Evolutionary conservation across 2,113 vertebrate species (phyloP).

Genomic region (Ibidorhyncha struthersii): DNA sequence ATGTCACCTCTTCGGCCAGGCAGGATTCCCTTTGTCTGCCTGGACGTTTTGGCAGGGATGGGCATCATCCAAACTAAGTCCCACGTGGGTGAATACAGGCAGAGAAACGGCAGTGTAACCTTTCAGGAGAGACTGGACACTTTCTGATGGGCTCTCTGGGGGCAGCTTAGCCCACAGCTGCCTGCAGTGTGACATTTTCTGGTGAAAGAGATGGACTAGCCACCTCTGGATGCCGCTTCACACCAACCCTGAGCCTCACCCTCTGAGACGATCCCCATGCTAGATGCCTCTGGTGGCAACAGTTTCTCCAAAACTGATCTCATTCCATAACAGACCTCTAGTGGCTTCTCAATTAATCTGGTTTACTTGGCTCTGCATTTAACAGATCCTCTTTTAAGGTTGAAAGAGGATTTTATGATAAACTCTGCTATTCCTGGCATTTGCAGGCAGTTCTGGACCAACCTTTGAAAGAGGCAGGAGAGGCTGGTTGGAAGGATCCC

Average conservation of each 20-base stretch:
- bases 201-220: background rate
- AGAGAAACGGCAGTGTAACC: background rate
- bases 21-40: background rate
- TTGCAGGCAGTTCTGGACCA: background rate
- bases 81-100: background rate
- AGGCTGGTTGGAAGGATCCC: background rate
- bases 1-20: background rate
- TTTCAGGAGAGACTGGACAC: background rate
- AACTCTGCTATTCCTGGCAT: background rate
- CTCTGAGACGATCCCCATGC: background rate
- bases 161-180: background rate
- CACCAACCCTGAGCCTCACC: background rate
- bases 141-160: background rate
- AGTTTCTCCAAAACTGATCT: background rate
- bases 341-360: background rate
- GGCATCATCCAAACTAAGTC: background rate
- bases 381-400: background rate
- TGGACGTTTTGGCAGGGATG: background rate
- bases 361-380: background rate
- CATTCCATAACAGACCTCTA: background rate
- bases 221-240: background rate
- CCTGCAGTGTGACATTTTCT: background rate
- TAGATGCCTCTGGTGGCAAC: background rate
- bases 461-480: background rate
- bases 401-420: background rate